Evolutionary conservation across 23 tunicate species (phyloP), one percentile per base, ranked within the genome.

Genomic region (Trididemnum clinides): DNA sequence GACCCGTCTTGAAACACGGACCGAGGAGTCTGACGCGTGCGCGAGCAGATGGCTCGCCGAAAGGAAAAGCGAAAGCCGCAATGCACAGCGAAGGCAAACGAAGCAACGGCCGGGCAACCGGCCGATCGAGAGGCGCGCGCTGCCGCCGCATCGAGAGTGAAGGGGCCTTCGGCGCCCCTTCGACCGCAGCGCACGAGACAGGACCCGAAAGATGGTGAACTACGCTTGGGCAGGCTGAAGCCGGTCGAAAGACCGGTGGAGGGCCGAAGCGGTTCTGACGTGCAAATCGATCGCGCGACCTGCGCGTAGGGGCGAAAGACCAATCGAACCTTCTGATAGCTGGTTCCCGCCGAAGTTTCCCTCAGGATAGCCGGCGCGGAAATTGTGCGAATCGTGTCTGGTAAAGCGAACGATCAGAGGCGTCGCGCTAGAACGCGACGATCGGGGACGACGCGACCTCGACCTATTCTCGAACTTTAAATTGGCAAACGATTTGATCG

Each of bases 181-280:
- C n/a, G n/a, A n/a, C n/a, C n/a, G n/a, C n/a, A 86, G 88, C 88
- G 88, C 64, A 81, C 88, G 22, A 20, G 90, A 63, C 64, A 88
- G 90, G 90, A 83, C 90, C 90, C 90, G 90, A 86, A 86, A 86
- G 89, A 86, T 86, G 90, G 89, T 86, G 89, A 86, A 86, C 90
- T 86, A 86, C 85, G 89, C 90, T 50, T 86, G 90, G 22, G 22
- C 26, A 64, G 71, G 83, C 33, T 37, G 90, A 86, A 84, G 90
- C 90, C 90, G 85, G 90, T 63, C 90, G 90, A 86, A 86, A 84
- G 83, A 84, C 89, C 85, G 90, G 90, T 86, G 90, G 90, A 86
- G 83, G 90, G 27, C 90, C 76, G 90, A 64, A 86, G 90, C 90
- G 90, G 39, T 86, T 86, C 90, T 86, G 90, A 86, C 87, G 89